Base-by-base conservation (phyloP, 2,888 invertebrate species). In the Oxyteleia sp. region DNA sequence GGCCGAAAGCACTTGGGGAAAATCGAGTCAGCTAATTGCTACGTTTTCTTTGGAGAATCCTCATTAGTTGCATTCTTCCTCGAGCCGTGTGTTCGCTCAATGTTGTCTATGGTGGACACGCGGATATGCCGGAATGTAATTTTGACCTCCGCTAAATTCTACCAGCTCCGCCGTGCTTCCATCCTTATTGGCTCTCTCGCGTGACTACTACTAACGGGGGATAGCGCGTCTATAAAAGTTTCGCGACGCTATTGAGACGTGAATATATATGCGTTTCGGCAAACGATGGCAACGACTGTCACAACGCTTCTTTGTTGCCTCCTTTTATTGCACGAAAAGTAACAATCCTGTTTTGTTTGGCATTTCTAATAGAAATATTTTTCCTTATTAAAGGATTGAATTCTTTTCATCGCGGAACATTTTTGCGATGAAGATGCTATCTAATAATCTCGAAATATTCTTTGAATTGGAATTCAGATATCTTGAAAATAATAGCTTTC, bases 111-210 rank as follows among this genome's bases (percentile, higher is more conserved):
- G 45, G 64, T 80, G 85, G 84, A 88, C 86, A 88, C 82, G 86
- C 85, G 86, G 88, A 88, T 88, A 88, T 86, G 87, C 84, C 86
- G 92, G 93, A 93, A 93, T 93, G 92, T 91, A 93, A 93, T 93
- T 92, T 92, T 88, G 90, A 88, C 59, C 90, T 90, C 87, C 86
- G 88, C 88, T 89, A 90, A 90, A 91, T 92, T 90, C 90, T 87
- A 85, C 84, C 82, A 84, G 49, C 74, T 81, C n/a, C 86, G 85
- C 78, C 49, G 71, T 82, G 72, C 79, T 82, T 53, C 68, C 76
- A 84, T 86, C 85, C 89, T 90, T 91, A 91, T 91, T 91, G 91
- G 90, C 90, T 89, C 78, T 88, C 69, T 75, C 69, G 75, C 68
- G 79, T 78, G 82, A 84, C 82, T 78, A 64, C 81, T 84, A 82